phyloP scores from a whole-genome alignment of 2,888 invertebrate genomes.

The Heteromurus nitidus region DNA sequence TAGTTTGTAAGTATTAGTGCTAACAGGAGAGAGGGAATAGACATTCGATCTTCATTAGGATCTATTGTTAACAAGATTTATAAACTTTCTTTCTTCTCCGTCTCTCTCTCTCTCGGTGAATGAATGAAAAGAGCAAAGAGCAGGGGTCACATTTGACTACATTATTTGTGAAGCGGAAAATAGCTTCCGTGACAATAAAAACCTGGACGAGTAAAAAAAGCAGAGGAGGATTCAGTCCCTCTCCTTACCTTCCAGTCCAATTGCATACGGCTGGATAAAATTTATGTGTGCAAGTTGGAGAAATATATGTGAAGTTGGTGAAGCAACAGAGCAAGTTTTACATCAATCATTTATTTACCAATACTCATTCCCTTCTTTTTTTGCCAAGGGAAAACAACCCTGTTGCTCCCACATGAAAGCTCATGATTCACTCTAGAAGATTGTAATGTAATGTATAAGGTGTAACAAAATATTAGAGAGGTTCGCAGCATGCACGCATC shows the following conservation, averaged over 20 bases:
- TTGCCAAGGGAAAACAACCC: conserved; percentile 8
- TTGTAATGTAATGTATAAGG: not conserved
- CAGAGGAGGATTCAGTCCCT: conserved; percentile 16
- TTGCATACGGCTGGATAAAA: too few species aligned
- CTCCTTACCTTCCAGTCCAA: too few species aligned
- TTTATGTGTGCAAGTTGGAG: too few species aligned
- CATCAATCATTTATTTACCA: conserved; percentile 9
- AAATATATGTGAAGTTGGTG: not conserved
- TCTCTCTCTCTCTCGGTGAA: not conserved
- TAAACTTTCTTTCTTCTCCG: conserved; percentile 27
- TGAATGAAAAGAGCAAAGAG: conserved; percentile 60
- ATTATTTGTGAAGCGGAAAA: conserved; percentile 65
- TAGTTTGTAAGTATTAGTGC: conserved; percentile 32
- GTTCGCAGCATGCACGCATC: too few species aligned
- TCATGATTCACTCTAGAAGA: not conserved
- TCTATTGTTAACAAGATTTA: conserved; percentile 63
- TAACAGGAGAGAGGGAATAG: conserved; percentile 57
- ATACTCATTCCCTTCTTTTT: conserved; percentile 7
- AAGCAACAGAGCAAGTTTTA: not conserved
- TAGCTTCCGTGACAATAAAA: conserved; percentile 66
- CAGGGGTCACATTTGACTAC: conserved; percentile 70
- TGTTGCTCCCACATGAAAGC: conserved; percentile 1
- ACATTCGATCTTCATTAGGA: conserved; percentile 73
- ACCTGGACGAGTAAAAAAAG: conserved; percentile 36
- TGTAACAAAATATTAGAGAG: too few species aligned